Conservation (phyloP, 2,797 vertebrate genomes). For the Aplochiton taeniatus region DNA sequence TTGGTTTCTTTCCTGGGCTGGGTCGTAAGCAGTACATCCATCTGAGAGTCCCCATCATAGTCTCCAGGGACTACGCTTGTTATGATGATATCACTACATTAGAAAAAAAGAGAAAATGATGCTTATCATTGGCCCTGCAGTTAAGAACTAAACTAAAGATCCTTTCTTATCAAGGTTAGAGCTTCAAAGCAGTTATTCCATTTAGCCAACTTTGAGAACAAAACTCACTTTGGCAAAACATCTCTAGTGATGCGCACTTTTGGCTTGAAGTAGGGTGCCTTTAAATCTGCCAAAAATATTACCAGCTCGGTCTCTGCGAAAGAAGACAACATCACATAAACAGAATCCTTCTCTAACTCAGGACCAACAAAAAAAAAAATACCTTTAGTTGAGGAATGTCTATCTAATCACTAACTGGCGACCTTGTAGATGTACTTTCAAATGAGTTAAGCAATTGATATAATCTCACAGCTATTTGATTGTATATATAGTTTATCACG, state of each 20-base stretch:
- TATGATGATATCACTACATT: constrained; percentile 75
- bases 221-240: constrained; percentile 78
- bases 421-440: no score
- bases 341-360: not conserved
- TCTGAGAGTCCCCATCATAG: constrained; percentile 96
- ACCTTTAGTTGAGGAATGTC: no score
- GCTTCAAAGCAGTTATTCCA: not conserved
- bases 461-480: no score
- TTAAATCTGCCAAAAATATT: constrained; percentile 91
- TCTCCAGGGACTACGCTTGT: constrained; percentile 96
- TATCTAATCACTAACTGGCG: not conserved
- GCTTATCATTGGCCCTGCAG: not conserved
- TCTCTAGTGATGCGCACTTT: constrained; percentile 77
- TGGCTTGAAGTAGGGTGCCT: constrained; percentile 92
- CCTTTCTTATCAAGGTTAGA: no score
- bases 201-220: not conserved
- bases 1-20: constrained; percentile 38
- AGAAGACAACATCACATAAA: constrained; percentile 32
- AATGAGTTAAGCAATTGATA: no score
- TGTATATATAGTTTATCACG: no score
- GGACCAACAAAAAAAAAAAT: not conserved
- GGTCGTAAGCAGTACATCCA: constrained; percentile 93
- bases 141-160: no score
- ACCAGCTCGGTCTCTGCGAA: constrained; percentile 85
- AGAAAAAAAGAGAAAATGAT: constrained; percentile 11